These are phyloP conservation scores for Mythimna ferrago DNA, from an alignment of 2,888 invertebrate species.

Conservation along the genomic window DNA sequence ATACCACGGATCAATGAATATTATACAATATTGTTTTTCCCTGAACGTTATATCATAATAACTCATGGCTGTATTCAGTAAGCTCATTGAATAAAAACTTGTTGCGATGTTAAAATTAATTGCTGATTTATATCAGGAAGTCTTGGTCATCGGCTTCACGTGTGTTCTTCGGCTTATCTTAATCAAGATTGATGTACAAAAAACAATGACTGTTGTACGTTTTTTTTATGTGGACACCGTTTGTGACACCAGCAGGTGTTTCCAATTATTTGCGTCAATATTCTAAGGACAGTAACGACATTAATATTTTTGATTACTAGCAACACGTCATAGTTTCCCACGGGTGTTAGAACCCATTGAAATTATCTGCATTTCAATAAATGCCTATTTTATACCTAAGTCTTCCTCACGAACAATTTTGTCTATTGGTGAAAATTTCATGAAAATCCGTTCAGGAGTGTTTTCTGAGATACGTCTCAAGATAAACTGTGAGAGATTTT, in stretches of 20 bases:
- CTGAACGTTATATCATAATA: slow-evolving; percentile 72
- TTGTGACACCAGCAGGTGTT: slow-evolving; percentile 37
- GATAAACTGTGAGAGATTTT: too few species aligned
- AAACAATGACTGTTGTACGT: slow-evolving; percentile 33
- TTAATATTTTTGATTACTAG: too few species aligned
- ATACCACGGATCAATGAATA: slow-evolving; percentile 71
- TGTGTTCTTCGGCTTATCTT: slow-evolving; percentile 53
- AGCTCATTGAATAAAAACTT: slow-evolving; percentile 74
- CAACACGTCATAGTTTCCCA: too few species aligned
- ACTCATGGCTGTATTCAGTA: slow-evolving; percentile 70
- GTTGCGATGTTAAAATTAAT: slow-evolving; percentile 79
- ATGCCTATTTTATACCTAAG: too few species aligned
- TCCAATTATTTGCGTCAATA: slow-evolving; percentile 13
- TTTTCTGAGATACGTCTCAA: too few species aligned
- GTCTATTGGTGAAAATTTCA: too few species aligned
- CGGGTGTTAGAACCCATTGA: too few species aligned
- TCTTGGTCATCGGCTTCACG: slow-evolving; percentile 68
- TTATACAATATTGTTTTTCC: slow-evolving; percentile 68
- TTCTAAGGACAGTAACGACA: background rate
- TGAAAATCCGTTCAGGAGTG: too few species aligned
- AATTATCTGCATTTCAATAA: too few species aligned
- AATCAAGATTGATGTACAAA: slow-evolving; percentile 54
- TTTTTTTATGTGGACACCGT: slow-evolving; percentile 31
- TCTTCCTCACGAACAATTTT: too few species aligned
- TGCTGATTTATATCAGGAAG: slow-evolving; percentile 84